A percentile compares a stretch with the other conserved stretches of the same genome.
phyloP scores from a whole-genome alignment of 35 echinoderm and acorn worm genomes.

The Eucidaris tribuloides region DNA sequence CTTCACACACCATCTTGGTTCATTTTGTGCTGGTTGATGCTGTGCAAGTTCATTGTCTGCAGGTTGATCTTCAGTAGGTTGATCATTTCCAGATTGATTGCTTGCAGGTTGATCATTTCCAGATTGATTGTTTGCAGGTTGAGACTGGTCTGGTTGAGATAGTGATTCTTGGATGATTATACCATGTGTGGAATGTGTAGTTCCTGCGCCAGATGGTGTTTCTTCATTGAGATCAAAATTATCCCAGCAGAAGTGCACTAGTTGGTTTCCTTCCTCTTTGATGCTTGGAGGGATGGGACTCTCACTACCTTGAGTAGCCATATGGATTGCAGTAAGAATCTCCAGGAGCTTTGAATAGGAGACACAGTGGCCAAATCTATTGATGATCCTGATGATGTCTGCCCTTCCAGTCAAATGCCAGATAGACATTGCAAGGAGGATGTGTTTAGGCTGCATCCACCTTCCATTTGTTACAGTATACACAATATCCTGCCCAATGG shows the following conservation, averaged over 20 bases:
- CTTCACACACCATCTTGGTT: background rate
- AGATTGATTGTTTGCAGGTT: too few species aligned
- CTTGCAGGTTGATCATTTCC: too few species aligned
- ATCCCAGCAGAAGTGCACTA: conserved; percentile 58
- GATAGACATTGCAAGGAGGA: conserved; percentile 36
- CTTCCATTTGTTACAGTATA: conserved; percentile 32
- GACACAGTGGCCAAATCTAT: conserved; percentile 43
- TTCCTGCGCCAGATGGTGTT: conserved; percentile 49
- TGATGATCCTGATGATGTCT: conserved; percentile 15
- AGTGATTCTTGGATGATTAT: conserved; percentile 46
- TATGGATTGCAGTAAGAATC: conserved; percentile 54
- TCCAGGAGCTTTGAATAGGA: conserved; percentile 52
- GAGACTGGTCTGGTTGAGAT: too few species aligned
- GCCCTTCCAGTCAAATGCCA: conserved; percentile 53
- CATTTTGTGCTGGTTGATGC: too few species aligned
- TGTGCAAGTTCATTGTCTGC: too few species aligned
- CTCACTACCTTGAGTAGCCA: conserved; percentile 21
- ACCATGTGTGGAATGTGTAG: conserved; percentile 53
- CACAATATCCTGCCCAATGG: conserved; percentile 19
- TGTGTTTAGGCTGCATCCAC: conserved; percentile 38
- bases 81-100: too few species aligned
- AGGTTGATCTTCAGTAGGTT: too few species aligned
- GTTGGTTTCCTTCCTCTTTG: conserved; percentile 40
- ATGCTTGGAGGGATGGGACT: conserved; percentile 49
- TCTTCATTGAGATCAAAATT: conserved; percentile 65